phyloP scores from a whole-genome alignment of 2,888 invertebrate species.

The Hemicrepidius hirtus region DNA sequence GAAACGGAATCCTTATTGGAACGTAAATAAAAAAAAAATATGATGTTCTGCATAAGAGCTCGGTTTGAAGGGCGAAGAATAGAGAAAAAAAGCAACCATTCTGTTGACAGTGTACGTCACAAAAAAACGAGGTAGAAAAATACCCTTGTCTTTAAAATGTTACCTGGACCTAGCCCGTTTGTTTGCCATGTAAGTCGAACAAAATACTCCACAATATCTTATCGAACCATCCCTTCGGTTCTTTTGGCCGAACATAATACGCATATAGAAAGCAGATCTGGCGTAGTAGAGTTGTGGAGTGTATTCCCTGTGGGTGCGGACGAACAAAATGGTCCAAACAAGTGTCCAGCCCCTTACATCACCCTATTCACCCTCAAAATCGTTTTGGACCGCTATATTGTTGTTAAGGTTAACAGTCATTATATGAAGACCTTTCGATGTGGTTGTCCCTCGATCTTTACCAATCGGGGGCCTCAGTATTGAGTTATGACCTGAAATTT shows the following conservation, averaged over 20 bases:
- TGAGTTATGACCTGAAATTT: constrained; percentile 61
- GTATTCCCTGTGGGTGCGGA: constrained; percentile 67
- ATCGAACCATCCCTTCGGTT: constrained; percentile 45
- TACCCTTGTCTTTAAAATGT: constrained; percentile 64
- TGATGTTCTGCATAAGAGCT: not conserved
- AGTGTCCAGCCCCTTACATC: constrained; percentile 29
- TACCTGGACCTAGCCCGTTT: constrained; percentile 67
- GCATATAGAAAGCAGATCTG: constrained; percentile 65
- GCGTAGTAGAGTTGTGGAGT: constrained; percentile 64
- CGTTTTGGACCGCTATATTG: constrained; percentile 58
- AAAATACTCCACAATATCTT: constrained; percentile 46
- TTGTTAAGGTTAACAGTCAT: constrained; percentile 70
- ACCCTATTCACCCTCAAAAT: constrained; percentile 47
- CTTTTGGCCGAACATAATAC: constrained; percentile 60
- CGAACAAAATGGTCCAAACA: constrained; percentile 43
- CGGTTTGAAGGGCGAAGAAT: not conserved
- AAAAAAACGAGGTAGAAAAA: constrained; percentile 61
- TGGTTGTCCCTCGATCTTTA: constrained; percentile 64
- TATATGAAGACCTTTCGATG: constrained; percentile 68
- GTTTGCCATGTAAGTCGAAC: constrained; percentile 59
- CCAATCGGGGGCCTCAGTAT: constrained; percentile 60
- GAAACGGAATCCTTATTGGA: not conserved
- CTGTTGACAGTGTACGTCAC: constrained; percentile 53
- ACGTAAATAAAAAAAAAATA: not conserved
- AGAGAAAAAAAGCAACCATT: constrained; percentile 36